A percentile compares a stretch with the other conserved stretches of the same genome.
phyloP scores from a whole-genome alignment of 2,797 vertebrate species.

The Acrossocheilus fasciatus region DNA sequence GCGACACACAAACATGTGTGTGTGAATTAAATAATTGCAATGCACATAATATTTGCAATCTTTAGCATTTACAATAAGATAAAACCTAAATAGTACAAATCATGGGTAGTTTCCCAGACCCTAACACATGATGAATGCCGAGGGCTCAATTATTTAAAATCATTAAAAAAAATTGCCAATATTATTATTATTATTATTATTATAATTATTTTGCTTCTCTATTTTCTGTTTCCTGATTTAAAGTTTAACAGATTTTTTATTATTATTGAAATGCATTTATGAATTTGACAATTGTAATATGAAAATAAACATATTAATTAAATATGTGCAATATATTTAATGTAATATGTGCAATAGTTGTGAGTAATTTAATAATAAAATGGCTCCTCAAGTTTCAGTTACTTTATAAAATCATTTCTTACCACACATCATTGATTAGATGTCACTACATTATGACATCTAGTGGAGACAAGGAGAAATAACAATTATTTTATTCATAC shows the following conservation, averaged over 20 bases:
- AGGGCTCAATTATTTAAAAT: background rate
- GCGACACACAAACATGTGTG: background rate
- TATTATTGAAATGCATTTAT: background rate
- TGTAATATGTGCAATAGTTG: background rate
- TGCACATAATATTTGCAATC: background rate
- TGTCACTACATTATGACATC: background rate
- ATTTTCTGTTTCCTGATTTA: background rate
- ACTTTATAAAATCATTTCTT: background rate
- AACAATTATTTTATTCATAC: background rate
- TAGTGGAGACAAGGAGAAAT: slow-evolving; percentile 9
- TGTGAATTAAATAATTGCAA: background rate
- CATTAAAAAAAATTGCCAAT: background rate
- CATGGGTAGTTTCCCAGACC: background rate
- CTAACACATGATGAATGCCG: background rate
- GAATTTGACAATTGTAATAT: background rate
- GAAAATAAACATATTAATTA: background rate
- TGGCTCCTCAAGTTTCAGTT: background rate
- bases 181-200: background rate
- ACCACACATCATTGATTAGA: background rate
- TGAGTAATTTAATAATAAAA: background rate
- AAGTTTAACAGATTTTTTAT: background rate
- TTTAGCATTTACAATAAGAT: background rate
- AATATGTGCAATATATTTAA: background rate
- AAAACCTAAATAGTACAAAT: background rate
- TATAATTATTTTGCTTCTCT: background rate